A percentile compares a stretch with the other conserved stretches of the same genome.
These are phyloP conservation scores for Pammene fasciana DNA, from an alignment of 2,888 invertebrate genomes.

Conservation along the genomic window DNA sequence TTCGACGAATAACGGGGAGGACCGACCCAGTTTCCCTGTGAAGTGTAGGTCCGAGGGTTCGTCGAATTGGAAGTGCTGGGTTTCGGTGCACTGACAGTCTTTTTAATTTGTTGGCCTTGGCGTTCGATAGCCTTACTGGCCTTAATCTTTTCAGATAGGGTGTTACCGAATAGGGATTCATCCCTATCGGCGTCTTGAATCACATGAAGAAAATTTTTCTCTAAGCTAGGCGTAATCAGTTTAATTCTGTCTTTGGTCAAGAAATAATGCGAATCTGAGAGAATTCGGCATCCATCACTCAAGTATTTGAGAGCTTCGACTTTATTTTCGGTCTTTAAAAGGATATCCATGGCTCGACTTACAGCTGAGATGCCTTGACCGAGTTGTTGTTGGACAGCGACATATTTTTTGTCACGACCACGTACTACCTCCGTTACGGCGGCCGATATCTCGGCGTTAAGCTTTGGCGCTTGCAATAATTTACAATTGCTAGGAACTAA, in stretches of 20 bases:
- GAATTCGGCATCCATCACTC: slow-evolving; percentile 34
- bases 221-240: slow-evolving; percentile 30
- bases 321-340: slow-evolving; percentile 35
- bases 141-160: slow-evolving; percentile 35
- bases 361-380: slow-evolving; percentile 32
- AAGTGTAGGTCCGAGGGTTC: too few relatives aligned
- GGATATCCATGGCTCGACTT: slow-evolving; percentile 33
- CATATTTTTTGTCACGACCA: too few relatives aligned
- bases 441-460: slow-evolving; percentile 40
- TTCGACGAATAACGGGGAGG: slow-evolving; percentile 3
- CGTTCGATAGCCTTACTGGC: slow-evolving; percentile 30
- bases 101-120: neutral
- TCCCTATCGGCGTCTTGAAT: slow-evolving; percentile 38
- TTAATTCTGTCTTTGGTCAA: slow-evolving; percentile 32
- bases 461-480: slow-evolving; percentile 41
- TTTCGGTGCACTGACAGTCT: neutral
- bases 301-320: slow-evolving; percentile 28
- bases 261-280: slow-evolving; percentile 27
- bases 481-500: slow-evolving; percentile 35
- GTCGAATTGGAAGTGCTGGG: neutral
- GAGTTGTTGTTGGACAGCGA: slow-evolving; percentile 35
- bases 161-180: slow-evolving; percentile 37
- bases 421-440: slow-evolving; percentile 26
- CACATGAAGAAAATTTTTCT: slow-evolving; percentile 31
- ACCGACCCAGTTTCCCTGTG: slow-evolving; percentile 6